These are phyloP conservation scores for Nomada fabriciana DNA, from an alignment of 2,888 invertebrate genomes.

Conservation along the genomic window DNA sequence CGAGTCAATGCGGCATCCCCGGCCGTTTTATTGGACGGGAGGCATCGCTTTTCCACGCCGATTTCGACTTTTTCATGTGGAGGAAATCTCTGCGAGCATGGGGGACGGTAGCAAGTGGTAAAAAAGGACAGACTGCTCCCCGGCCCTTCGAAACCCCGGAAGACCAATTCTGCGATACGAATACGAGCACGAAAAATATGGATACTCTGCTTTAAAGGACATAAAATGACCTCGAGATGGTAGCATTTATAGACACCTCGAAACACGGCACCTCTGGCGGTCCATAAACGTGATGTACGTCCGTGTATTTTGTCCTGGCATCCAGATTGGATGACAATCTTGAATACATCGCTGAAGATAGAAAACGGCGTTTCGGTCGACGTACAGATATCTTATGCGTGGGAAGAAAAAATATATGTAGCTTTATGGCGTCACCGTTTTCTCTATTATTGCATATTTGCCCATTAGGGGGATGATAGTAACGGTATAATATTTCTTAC, in stretches of 20 bases:
- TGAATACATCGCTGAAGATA: slow-evolving; percentile 36
- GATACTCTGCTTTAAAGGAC: slow-evolving; percentile 79
- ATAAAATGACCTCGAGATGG: slow-evolving; percentile 79
- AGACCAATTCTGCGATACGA: slow-evolving; percentile 79
- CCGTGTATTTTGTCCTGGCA: slow-evolving; percentile 69
- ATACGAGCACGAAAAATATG: slow-evolving; percentile 78
- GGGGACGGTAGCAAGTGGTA: slow-evolving; percentile 41
- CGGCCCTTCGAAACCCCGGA: slow-evolving; percentile 72
- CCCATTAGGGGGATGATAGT: too few species aligned
- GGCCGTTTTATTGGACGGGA: slow-evolving; percentile 73
- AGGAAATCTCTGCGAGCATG: slow-evolving; percentile 48
- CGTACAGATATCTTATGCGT: not conserved
- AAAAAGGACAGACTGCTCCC: slow-evolving; percentile 40
- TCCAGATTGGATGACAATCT: slow-evolving; percentile 71
- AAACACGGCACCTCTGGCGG: slow-evolving; percentile 71
- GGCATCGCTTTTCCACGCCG: slow-evolving; percentile 54
- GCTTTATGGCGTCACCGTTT: not conserved
- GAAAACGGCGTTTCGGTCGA: slow-evolving; percentile 39
- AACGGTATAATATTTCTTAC: too few species aligned
- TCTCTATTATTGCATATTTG: too few species aligned
- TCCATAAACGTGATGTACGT: slow-evolving; percentile 80
- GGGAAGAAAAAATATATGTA: not conserved
- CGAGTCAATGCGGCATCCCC: slow-evolving; percentile 74
- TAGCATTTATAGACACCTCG: slow-evolving; percentile 72
- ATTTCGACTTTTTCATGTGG: slow-evolving; percentile 64